These are phyloP conservation scores for Chymomyza costata DNA, from an alignment of 1,140 invertebrate genomes.

Conservation along the genomic window DNA sequence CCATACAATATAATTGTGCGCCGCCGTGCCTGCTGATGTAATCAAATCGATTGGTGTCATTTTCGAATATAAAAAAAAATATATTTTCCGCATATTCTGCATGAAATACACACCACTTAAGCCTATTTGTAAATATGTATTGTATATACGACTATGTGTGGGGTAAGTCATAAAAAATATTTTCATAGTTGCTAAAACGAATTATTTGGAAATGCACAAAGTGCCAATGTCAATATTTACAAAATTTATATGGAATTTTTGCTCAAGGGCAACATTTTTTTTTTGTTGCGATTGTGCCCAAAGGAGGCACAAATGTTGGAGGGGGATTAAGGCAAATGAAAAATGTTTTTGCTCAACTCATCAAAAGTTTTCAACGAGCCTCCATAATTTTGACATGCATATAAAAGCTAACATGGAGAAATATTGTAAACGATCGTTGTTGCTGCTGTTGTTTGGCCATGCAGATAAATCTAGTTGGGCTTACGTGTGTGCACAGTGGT, in stretches of 20 bases:
- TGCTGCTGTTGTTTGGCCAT: constrained; percentile 36
- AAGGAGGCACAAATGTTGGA: too few species aligned
- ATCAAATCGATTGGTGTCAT: too few species aligned
- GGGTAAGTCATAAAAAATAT: neutral
- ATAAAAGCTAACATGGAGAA: constrained; percentile 32
- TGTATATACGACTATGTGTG: too few species aligned
- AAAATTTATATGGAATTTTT: constrained; percentile 35
- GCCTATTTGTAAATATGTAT: too few species aligned
- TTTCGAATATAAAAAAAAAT: too few species aligned
- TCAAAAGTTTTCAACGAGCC: constrained; percentile 61
- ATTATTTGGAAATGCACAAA: constrained; percentile 39
- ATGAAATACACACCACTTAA: too few species aligned
- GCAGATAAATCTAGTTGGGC: constrained; percentile 23
- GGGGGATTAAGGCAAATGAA: constrained; percentile 24
- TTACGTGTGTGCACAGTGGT: constrained; percentile 20
- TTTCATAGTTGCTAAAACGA: constrained; percentile 5
- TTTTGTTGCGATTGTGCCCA: too few species aligned
- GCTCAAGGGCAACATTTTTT: constrained; percentile 49
- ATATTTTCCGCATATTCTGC: too few species aligned
- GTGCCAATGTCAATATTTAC: constrained; percentile 54
- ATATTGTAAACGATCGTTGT: constrained; percentile 32
- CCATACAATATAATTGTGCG: too few species aligned
- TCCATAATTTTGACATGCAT: constrained; percentile 53
- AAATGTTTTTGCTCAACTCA: constrained; percentile 31
- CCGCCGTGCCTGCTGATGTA: too few species aligned